Evolutionary conservation across 2,888 invertebrate species (phyloP).

Genomic region (Globia sparganii): DNA sequence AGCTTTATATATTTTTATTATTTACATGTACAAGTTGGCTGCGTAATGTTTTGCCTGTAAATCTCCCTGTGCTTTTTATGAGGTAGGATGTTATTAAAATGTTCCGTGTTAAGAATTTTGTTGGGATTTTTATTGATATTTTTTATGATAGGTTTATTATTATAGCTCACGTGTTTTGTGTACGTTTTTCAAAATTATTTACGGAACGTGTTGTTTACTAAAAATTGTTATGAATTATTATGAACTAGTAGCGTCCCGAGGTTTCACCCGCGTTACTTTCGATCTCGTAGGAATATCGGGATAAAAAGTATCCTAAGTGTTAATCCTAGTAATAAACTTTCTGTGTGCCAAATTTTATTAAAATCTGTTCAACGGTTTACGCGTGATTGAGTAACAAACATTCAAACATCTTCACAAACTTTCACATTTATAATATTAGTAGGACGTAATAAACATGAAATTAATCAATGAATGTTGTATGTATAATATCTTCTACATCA

Average conservation of each 20-base stretch:
- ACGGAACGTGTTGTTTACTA: not conserved
- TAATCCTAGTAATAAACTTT: too few species aligned
- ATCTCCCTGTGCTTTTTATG: conserved; percentile 37
- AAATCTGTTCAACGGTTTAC: too few species aligned
- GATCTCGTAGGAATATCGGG: too few species aligned
- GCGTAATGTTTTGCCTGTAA: conserved; percentile 41
- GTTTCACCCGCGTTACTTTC: too few species aligned
- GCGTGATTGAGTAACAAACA: too few species aligned
- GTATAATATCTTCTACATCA: not conserved
- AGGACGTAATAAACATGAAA: too few species aligned
- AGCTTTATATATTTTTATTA: conserved; percentile 57
- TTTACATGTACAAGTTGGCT: conserved; percentile 38
- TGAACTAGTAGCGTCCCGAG: too few species aligned
- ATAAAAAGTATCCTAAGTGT: too few species aligned
- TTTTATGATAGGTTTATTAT: conserved; percentile 9
- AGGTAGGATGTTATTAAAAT: conserved; percentile 41
- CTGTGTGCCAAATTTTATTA: too few species aligned
- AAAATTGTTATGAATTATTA: not conserved
- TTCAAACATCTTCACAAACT: too few species aligned
- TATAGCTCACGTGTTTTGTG: not conserved
- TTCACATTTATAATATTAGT: too few species aligned
- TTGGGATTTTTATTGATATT: conserved; percentile 27
- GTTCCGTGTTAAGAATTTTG: conserved; percentile 26
- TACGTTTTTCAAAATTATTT: conserved; percentile 7
- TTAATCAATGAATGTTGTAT: too few species aligned